Base-by-base conservation (phyloP, 1,140 invertebrate species). In the Lasioglossum baleicum region DNA sequence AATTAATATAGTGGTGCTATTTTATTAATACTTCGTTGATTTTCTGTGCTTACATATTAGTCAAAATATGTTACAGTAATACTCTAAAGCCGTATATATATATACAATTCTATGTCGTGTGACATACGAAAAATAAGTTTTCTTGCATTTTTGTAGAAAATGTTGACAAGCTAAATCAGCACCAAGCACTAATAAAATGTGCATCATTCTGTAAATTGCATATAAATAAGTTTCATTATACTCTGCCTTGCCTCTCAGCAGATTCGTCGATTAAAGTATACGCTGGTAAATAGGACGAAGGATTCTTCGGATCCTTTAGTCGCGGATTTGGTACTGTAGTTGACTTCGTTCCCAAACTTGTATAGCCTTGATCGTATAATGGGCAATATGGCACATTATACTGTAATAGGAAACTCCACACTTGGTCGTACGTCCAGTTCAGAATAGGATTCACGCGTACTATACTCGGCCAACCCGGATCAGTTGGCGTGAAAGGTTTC, bases 361-460 rank as follows among this genome's bases (percentile, higher is more conserved):
- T 97, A 88, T 97, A 99, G 35, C 98, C 98, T 90, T 94, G 90
- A 90, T 99, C 96, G 91, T 99, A 99, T 0, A 99, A 93, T 26
- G 93, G 94, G 90, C 98, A 99, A 89, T 99, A 99, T 63, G 98
- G 96, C 65, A 99, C 94, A 80, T 95, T 93, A 63, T 97, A 93
- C 22, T 94, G 90, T 15, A 96, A 91, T 10, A 99, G 93, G 88
- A 98, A 99, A 75, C 94, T 94, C 98, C 98, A 99, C 68, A 99
- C 95, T 87, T 98, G 95, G 61, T 94, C 94, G 90, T 99, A 99
- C 11, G 94, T 95, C 98, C 98, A 99, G 84, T 98, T 95, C 8
- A 99, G 93, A 40, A 99, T 93, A 0, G 98, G 98, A 91, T 95
- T 97, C 11, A 99, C 95, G 40, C 98, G 93, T 94, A 98, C 96